phyloP scores from a whole-genome alignment of 2,797 vertebrate genomes.

The Gymnothorax javanicus region DNA sequence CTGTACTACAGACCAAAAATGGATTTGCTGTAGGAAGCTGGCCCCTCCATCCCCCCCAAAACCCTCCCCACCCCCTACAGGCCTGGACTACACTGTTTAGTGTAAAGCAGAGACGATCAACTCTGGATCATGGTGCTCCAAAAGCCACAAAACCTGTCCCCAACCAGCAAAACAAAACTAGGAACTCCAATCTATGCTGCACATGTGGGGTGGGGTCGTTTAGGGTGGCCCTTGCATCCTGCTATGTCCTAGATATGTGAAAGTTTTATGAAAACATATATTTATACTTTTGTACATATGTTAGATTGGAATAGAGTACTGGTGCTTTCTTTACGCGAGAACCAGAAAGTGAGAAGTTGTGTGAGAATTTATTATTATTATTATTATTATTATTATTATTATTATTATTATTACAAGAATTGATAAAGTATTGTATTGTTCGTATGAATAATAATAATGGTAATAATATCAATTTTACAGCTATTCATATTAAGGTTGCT shows the following conservation, averaged over 20 bases:
- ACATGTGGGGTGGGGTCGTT: slow-evolving; percentile 40
- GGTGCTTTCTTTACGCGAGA: slow-evolving; percentile 69
- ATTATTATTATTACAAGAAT: slow-evolving; percentile 28
- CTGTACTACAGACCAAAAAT: slow-evolving; percentile 99
- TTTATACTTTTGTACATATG: slow-evolving; percentile 73
- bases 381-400: slow-evolving; percentile 3
- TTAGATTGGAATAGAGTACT: slow-evolving; percentile 70
- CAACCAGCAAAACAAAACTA: slow-evolving; percentile 62
- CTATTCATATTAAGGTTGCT: slow-evolving; percentile 47
- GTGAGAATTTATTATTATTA: slow-evolving; percentile 4
- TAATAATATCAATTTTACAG: slow-evolving; percentile 33
- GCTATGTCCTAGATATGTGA: slow-evolving; percentile 28
- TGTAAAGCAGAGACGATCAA: slow-evolving; percentile 73
- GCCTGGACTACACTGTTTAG: slow-evolving; percentile 53
- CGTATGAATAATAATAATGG: neutral
- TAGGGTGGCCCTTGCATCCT: slow-evolving; percentile 45
- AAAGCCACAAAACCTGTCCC: slow-evolving; percentile 36
- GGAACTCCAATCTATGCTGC: neutral
- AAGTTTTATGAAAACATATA: slow-evolving; percentile 61
- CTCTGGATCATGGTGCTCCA: slow-evolving; percentile 53
- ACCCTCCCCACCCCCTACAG: slow-evolving; percentile 32
- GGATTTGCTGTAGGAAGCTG: slow-evolving; percentile 79
- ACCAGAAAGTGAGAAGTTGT: slow-evolving; percentile 53
- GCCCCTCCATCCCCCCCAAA: neutral
- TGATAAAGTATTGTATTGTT: neutral